A percentile compares a stretch with the other conserved stretches of the same genome.
Evolutionary conservation across 2,888 invertebrate genomes (phyloP).

Genomic region (Orthonevra nobilis): DNA sequence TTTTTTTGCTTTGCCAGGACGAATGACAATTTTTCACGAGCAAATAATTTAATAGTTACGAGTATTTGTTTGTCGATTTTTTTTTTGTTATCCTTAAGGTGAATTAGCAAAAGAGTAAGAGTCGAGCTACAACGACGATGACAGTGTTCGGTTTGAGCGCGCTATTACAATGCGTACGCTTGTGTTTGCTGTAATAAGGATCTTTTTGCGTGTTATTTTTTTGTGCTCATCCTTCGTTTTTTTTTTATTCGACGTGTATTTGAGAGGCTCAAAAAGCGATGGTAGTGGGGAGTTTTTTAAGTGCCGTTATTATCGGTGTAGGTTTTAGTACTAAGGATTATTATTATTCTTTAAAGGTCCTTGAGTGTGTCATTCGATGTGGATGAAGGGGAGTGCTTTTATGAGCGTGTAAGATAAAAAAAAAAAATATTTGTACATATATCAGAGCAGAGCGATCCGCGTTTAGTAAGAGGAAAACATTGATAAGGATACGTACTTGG

Average conservation of each 20-base stretch:
- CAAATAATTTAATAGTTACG: conserved; percentile 68
- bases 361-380: conserved; percentile 45
- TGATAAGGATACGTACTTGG: conserved; percentile 22
- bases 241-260: too few relatives aligned
- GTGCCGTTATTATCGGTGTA: conserved; percentile 59
- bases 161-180: background rate
- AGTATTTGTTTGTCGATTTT: conserved; percentile 58
- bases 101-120: conserved; percentile 29
- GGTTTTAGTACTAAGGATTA: conserved; percentile 61
- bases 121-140: too few relatives aligned
- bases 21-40: conserved; percentile 65
- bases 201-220: conserved; percentile 46
- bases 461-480: conserved; percentile 8
- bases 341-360: conserved; percentile 51
- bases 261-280: too few relatives aligned
- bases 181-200: conserved; percentile 32
- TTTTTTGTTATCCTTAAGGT: conserved; percentile 43
- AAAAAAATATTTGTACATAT: too few relatives aligned
- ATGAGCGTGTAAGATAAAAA: conserved; percentile 22
- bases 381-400: conserved; percentile 30
- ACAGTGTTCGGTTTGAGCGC: too few relatives aligned
- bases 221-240: too few relatives aligned
- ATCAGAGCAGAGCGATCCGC: conserved; percentile 5
- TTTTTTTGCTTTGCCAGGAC: background rate
- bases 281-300: conserved; percentile 20